A percentile compares a stretch with the other conserved stretches of the same genome.
phyloP scores from a whole-genome alignment of 1,140 invertebrate genomes.

The Drosophila lacteicornis region DNA sequence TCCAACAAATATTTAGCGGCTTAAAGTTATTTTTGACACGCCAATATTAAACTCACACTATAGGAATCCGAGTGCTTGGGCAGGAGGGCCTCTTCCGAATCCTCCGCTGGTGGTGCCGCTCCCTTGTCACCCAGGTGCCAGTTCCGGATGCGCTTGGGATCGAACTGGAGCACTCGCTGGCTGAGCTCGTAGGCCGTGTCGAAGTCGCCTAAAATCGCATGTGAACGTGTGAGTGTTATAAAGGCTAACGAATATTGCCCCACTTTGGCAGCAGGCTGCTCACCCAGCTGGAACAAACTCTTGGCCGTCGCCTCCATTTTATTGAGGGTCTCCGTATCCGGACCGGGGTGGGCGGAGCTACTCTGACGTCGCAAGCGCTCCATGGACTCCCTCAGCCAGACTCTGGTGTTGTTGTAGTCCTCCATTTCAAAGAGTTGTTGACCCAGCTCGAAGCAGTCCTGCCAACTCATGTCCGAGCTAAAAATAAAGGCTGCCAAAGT shows the following conservation, averaged over 20 bases:
- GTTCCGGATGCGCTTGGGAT: slow-evolving; percentile 92
- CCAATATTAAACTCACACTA: slow-evolving; percentile 43
- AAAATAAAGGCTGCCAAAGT: slow-evolving; percentile 60
- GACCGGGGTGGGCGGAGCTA: slow-evolving; percentile 79
- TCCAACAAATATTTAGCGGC: background rate
- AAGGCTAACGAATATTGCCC: slow-evolving; percentile 89
- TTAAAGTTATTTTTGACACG: no score
- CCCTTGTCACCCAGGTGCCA: slow-evolving; percentile 89
- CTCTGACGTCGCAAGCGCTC: slow-evolving; percentile 85
- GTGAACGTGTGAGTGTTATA: background rate
- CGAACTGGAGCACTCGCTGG: slow-evolving; percentile 93
- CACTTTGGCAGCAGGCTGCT: slow-evolving; percentile 88
- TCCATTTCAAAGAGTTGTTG: slow-evolving; percentile 95
- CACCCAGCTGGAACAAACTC: slow-evolving; percentile 77
- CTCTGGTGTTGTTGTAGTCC: slow-evolving; percentile 96
- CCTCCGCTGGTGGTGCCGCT: slow-evolving; percentile 6
- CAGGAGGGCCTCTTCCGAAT: slow-evolving; percentile 14
- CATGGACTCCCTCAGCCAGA: slow-evolving; percentile 97
- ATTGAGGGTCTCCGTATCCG: slow-evolving; percentile 88
- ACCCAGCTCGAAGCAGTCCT: slow-evolving; percentile 98
- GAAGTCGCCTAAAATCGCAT: slow-evolving; percentile 89
- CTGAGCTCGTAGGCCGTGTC: slow-evolving; percentile 94
- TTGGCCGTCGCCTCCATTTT: slow-evolving; percentile 76
- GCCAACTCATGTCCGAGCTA: slow-evolving; percentile 89
- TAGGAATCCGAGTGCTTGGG: slow-evolving; percentile 53